These are phyloP conservation scores for Pristionchus arcanus DNA, from an alignment of 2,888 invertebrate genomes.

Conservation along the genomic window DNA sequence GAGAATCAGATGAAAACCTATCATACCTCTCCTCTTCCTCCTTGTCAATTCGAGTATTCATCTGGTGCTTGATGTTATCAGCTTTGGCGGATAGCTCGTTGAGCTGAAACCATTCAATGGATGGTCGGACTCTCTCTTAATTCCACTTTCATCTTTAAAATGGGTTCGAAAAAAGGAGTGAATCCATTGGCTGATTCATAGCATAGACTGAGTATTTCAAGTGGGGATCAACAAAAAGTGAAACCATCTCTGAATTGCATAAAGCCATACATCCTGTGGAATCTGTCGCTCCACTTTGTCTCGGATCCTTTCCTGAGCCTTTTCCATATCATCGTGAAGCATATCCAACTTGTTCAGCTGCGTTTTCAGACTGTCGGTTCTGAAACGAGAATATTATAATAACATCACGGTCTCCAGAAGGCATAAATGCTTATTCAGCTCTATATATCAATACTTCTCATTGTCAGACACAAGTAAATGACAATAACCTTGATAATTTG, in stretches of 20 bases:
- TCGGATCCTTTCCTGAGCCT: conserved; percentile 73
- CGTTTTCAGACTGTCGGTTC: conserved; percentile 58
- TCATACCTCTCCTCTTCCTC: conserved; percentile 77
- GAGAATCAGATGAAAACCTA: no score
- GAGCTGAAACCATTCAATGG: conserved; percentile 65
- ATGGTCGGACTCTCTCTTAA: neutral
- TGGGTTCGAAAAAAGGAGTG: neutral
- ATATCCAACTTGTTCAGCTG: conserved; percentile 74
- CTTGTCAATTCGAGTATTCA: conserved; percentile 75
- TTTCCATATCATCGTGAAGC: conserved; percentile 77
- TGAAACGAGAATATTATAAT: neutral
- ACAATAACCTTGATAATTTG: no score
- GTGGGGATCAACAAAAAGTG: neutral
- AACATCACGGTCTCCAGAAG: neutral
- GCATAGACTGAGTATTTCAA: neutral
- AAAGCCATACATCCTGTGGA: conserved; percentile 73
- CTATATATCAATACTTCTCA: no score
- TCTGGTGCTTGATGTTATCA: conserved; percentile 76
- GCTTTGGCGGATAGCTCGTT: conserved; percentile 77
- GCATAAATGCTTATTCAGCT: no score
- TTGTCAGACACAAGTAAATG: no score
- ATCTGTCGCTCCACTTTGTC: conserved; percentile 78
- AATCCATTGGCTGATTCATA: neutral
- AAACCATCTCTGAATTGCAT: neutral
- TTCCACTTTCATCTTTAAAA: neutral